A percentile compares a stretch with the other conserved stretches of the same genome.
Conservation (phyloP, 2,888 invertebrate species). For the Eupithecia exiguata region DNA sequence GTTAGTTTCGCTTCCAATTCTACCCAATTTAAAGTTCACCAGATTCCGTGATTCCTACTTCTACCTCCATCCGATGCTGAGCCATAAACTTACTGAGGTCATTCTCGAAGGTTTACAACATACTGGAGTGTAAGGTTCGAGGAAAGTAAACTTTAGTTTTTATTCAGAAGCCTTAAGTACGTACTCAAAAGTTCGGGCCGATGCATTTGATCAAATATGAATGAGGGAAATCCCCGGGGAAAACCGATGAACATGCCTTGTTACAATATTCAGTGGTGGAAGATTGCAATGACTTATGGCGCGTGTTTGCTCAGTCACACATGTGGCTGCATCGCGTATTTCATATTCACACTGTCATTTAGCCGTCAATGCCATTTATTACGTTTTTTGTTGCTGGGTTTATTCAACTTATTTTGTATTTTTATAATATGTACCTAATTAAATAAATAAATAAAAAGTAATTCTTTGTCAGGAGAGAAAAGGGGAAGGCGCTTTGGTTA, state of each 20-base stretch:
- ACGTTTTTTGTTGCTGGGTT: too few relatives aligned
- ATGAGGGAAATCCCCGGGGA: constrained; percentile 26
- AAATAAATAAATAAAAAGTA: too few relatives aligned
- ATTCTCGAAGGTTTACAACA: constrained; percentile 20
- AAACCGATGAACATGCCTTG: constrained; percentile 23
- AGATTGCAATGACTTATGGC: neutral
- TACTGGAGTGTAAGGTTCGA: neutral
- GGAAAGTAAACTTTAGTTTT: neutral
- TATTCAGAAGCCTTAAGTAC: neutral
- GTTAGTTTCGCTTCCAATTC: constrained; percentile 48
- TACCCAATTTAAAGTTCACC: constrained; percentile 59
- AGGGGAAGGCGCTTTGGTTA: neutral
- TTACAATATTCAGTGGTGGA: constrained; percentile 3
- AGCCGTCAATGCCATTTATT: too few relatives aligned
- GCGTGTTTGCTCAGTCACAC: neutral
- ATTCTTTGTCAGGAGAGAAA: neutral
- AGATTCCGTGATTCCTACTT: constrained; percentile 35
- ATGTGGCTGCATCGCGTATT: neutral
- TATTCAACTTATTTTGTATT: too few relatives aligned
- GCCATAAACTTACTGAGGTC: constrained; percentile 21
- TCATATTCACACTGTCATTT: too few relatives aligned
- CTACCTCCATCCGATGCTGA: constrained; percentile 19
- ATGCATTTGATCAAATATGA: constrained; percentile 2
- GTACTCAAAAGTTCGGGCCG: neutral
- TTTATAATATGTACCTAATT: too few relatives aligned